Percentiles rank a stretch among this genome's conserved stretches.
phyloP scores from a whole-genome alignment of 2,888 invertebrate genomes.

The Helobdella robusta region DNA sequence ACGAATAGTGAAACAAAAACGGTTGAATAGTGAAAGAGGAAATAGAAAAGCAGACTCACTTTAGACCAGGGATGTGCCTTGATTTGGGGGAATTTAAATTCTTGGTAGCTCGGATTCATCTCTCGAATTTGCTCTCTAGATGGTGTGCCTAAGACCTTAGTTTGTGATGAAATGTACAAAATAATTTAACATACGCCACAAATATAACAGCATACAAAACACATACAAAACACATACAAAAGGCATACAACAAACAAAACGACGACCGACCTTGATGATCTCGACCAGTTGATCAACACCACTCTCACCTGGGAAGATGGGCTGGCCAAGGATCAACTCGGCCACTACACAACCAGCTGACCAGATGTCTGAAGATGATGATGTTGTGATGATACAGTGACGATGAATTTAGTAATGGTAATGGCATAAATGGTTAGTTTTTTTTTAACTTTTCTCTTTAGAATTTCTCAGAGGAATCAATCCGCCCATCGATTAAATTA shows the following conservation, averaged over 20 bases:
- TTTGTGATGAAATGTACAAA: no score
- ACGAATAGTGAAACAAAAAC: not conserved
- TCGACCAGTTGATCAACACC: conserved; percentile 98
- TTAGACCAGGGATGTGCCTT: conserved; percentile 99
- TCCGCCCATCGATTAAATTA: no score
- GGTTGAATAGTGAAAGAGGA: not conserved
- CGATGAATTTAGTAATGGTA: no score
- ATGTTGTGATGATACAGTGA: not conserved
- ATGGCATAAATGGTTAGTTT: no score
- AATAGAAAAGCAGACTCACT: conserved; percentile 58
- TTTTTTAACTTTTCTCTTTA: no score
- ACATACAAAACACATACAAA: no score
- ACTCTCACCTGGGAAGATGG: conserved; percentile 97
- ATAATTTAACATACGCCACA: no score
- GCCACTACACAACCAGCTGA: conserved; percentile 97
- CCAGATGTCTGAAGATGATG: conserved; percentile 72
- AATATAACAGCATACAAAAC: not conserved
- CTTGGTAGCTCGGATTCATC: conserved; percentile 99
- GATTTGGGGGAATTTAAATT: conserved; percentile 99
- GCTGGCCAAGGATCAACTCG: conserved; percentile 89
- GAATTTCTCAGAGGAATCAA: no score
- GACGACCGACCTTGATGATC: conserved; percentile 69
- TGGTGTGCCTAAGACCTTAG: conserved; percentile 81
- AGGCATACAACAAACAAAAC: not conserved
- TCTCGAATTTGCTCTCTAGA: conserved; percentile 98